Evolutionary conservation across 1,140 invertebrate genomes (phyloP).

Genomic region (Phymorhynchus buccinoides): DNA sequence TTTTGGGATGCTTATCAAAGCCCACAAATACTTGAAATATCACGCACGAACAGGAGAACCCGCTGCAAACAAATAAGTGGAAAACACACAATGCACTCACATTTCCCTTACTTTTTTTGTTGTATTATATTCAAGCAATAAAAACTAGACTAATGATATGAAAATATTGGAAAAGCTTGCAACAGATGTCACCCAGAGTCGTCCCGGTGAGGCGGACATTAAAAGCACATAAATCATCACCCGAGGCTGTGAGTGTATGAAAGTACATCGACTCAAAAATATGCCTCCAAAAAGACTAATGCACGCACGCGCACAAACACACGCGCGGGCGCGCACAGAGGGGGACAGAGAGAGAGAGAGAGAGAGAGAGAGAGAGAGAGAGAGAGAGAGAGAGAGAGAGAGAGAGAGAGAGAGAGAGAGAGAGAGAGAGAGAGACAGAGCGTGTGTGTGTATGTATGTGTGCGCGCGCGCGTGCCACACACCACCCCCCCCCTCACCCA

Average conservation of each 20-base stretch:
- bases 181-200: neutral
- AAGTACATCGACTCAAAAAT: neutral
- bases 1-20: neutral
- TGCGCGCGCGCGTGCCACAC: too few species aligned
- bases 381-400: too few species aligned
- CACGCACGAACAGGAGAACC: too few species aligned
- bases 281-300: neutral
- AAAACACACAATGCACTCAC: neutral
- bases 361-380: too few species aligned
- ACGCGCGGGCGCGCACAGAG: too few species aligned
- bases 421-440: too few species aligned
- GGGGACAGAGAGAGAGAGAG: too few species aligned
- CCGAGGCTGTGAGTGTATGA: neutral
- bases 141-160: too few species aligned
- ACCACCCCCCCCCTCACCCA: too few species aligned
- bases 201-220: neutral
- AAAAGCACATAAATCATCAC: slow-evolving; percentile 8
- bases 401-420: too few species aligned
- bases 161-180: neutral
- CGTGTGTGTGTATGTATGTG: too few species aligned
- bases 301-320: neutral
- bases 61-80: neutral
- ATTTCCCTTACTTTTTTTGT: neutral
- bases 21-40: neutral
- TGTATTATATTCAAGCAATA: too few species aligned